phyloP scores from a whole-genome alignment of 2,113 vertebrate species.

The Ameiurus melas region DNA sequence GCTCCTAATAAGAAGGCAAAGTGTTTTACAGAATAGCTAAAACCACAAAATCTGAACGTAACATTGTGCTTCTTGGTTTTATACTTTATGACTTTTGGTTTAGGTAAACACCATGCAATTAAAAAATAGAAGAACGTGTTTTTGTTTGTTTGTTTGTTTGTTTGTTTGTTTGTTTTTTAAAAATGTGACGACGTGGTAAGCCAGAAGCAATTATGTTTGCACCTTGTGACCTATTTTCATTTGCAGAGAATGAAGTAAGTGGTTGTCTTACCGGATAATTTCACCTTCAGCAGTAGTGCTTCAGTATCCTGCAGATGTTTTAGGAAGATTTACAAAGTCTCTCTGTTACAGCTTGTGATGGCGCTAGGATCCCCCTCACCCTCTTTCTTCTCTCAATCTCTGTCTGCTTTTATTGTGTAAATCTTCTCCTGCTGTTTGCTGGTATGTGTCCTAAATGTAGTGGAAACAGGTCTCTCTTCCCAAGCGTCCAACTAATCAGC shows the following conservation, averaged over 20 bases:
- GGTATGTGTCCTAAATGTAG: constrained; percentile 55
- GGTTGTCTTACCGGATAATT: constrained; percentile 43
- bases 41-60: neutral
- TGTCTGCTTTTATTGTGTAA: constrained; percentile 1
- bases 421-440: constrained; percentile 47
- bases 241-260: neutral
- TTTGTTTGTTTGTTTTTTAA: neutral
- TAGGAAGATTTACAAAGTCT: constrained; percentile 4
- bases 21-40: neutral
- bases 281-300: constrained; percentile 9
- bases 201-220: neutral
- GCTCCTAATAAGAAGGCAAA: neutral
- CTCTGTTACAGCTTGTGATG: constrained; percentile 34
- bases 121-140: neutral
- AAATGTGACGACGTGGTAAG: neutral
- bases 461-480: constrained; percentile 4
- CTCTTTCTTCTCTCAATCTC: neutral
- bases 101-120: neutral
- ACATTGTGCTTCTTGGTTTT: neutral
- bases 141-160: neutral
- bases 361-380: constrained; percentile 27
- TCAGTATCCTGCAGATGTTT: constrained; percentile 21
- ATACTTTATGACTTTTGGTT: neutral
- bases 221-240: neutral
- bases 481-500: constrained; percentile 12